A percentile compares a stretch with the other conserved stretches of the same genome.
Conservation (phyloP, 2,888 invertebrate genomes). For the Tipula unca region DNA sequence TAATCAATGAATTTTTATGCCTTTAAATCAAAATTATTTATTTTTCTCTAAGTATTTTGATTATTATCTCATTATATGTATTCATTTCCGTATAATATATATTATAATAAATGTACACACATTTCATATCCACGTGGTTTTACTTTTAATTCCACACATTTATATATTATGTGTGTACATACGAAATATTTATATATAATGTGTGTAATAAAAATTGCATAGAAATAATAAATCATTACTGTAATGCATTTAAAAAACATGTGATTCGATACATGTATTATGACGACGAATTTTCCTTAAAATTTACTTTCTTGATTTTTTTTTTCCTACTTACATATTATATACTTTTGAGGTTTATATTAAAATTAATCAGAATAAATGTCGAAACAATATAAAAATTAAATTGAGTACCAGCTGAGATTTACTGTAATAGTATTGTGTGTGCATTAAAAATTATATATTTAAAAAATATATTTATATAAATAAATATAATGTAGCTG, state of each 20-base stretch:
- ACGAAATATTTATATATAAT: background rate
- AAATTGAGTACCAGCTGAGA: background rate
- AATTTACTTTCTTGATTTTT: background rate
- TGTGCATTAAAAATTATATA: background rate
- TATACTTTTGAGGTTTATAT: background rate
- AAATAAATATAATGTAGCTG: background rate
- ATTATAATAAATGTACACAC: background rate
- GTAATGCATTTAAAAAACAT: background rate
- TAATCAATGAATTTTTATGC: background rate
- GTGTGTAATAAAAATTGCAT: background rate
- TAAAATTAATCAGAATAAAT: background rate
- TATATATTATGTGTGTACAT: background rate
- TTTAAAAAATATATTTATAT: background rate
- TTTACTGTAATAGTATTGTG: background rate
- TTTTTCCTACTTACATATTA: background rate
- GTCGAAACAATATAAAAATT: background rate
- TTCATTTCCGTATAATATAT: background rate
- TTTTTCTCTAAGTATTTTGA: background rate
- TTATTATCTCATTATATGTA: background rate
- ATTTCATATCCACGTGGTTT: background rate
- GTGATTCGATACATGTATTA: background rate
- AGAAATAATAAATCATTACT: background rate
- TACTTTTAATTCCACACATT: background rate
- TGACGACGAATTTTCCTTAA: background rate
- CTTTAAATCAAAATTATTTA: background rate